Base-by-base conservation (phyloP, 2,888 invertebrate genomes). In the Drosophila paramelanica region DNA sequence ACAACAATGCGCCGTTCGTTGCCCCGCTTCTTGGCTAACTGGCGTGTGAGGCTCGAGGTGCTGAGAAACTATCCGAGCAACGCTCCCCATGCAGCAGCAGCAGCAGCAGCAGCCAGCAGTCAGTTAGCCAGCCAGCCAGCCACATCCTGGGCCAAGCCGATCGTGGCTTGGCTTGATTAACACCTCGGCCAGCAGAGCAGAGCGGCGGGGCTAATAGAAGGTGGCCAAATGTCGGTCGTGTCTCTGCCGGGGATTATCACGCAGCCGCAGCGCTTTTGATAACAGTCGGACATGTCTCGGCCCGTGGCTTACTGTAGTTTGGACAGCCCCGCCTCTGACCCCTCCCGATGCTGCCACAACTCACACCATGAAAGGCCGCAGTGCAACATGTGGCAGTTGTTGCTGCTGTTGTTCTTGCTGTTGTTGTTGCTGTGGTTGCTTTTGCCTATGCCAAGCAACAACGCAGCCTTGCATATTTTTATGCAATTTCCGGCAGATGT, bases 401-500 rank as follows among this genome's bases (percentile, higher is more conserved):
- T 42, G 51, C 27, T 64, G 69, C 45, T 52, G 57, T 31, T 39
- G 36, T 4, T 17, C 25, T 1, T 25, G 43, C n/a, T 52, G 31
- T 65, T 69, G 72, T n/a, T 51, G 39, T 2, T 20, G 55, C 8
- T 31, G 41, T 42, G 49, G 47, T 27, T 58, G 45, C 38, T 53
- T 31, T 57, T 53, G 64, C 43, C 61, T 72, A 73, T 64, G 65
- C 60, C 49, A 55, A 47, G 42, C 51, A 65, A 55, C 71, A 71
- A 76, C 82, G 77, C 76, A 82, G 55, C 69, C 77, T 77, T 85
- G 86, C 86, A 85, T 77, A 86, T 79, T 84, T 81, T 86, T 81
- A 77, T 78, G 79, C 86, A 86, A 89, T 88, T 89, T 89, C 90
- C 90, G 89, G 88, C 89, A 89, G 82, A 81, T 86, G 85, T 82